Base-by-base conservation (phyloP, 2,888 invertebrate species). In the Drosophila rellima region DNA sequence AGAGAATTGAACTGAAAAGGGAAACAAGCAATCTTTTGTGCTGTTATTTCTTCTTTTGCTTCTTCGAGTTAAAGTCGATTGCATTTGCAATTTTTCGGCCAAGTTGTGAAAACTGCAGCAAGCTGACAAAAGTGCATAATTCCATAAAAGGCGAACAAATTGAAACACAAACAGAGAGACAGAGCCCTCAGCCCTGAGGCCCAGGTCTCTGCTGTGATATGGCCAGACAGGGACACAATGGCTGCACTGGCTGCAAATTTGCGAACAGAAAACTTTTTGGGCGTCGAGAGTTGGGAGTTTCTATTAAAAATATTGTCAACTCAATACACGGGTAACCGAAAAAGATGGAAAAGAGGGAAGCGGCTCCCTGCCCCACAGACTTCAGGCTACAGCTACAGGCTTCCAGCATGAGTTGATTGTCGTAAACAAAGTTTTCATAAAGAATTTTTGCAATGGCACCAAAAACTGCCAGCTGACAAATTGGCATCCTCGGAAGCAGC, bases 281-380 rank as follows among this genome's bases (percentile, higher is more conserved):
- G 73, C 69, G 70, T 64, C 65, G 78, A 71, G 67, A 65, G 72
- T 54, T 64, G 71, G 60, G 74, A 77, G 87, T 87, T 89, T 89
- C 87, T 87, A 89, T 83, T 83, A 83, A 83, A 83, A 89, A 89
- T 87, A 89, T 89, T 89, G 89, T 83, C 84, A 83, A 89, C 88
- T 83, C 87, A 89, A 89, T 87, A 89, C 81, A 77, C 26, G 65
- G 64, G 37, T 63, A 61, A 15, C 48, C 42, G 42, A 20, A 33
- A 44, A 7, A 18, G 37, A 18, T 8, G 45, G 33, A 20, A 47
- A 29, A 31, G 15, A 13, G 29, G 33, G 29, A 18, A 35, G 11
- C 20, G 37, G 23, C 20, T 31, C 20, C 15, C 10, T 26, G 10
- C 23, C 45, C 10, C 44, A 18, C 47, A 26, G 59, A 29, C 51